Evolutionary conservation across 2,113 vertebrate species (phyloP).

Genomic region (Apodemus speciosus): DNA sequence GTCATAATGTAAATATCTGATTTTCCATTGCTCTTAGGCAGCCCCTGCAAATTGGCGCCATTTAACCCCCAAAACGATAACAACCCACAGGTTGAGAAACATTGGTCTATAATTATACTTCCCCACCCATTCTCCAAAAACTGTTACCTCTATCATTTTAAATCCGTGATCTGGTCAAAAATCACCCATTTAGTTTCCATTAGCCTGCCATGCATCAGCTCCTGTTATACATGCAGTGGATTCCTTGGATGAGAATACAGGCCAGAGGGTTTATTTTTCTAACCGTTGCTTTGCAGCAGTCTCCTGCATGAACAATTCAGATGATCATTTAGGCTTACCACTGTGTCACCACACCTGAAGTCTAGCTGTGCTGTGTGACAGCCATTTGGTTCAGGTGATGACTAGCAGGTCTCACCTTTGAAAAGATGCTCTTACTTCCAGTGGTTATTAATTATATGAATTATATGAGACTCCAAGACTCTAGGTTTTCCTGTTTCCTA

Average conservation of each 20-base stretch:
- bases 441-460: not conserved
- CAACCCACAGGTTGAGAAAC: not conserved
- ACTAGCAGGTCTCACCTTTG: not conserved
- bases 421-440: not conserved
- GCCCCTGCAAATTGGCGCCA: not conserved
- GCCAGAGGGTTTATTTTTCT: not conserved
- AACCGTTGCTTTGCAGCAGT: not conserved
- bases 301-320: not conserved
- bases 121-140: not conserved
- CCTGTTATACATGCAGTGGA: not conserved
- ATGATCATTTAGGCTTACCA: not conserved
- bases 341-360: not conserved
- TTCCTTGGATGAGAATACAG: not conserved
- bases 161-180: not conserved
- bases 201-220: not conserved
- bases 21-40: not conserved
- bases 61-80: not conserved
- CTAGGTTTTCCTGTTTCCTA: not conserved
- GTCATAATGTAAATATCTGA: not conserved
- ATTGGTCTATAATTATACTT: not conserved
- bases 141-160: not conserved
- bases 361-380: too few species aligned
- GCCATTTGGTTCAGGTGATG: not conserved
- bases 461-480: not conserved
- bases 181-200: not conserved